phyloP scores from a whole-genome alignment of 1,140 invertebrate genomes.

The Aleiodes sp. region DNA sequence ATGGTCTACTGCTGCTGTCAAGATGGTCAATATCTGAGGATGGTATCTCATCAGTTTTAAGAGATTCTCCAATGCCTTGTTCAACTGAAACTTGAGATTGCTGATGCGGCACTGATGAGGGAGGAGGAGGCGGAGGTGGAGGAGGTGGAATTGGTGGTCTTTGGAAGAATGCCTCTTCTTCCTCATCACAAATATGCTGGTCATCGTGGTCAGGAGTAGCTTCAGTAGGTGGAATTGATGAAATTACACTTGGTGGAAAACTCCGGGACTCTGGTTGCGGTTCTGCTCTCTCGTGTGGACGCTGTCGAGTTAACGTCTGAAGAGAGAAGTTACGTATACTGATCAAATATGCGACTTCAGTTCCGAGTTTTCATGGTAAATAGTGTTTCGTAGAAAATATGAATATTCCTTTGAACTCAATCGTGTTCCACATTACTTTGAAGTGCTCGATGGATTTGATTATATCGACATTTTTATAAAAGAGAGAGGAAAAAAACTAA shows the following conservation, averaged over 20 bases:
- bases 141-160: conserved; percentile 45
- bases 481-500: no score
- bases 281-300: conserved; percentile 51
- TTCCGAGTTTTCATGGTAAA: no score
- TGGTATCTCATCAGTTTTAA: conserved; percentile 44
- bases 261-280: conserved; percentile 57
- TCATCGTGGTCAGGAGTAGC: conserved; percentile 32
- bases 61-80: conserved; percentile 32
- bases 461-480: no score
- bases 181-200: conserved; percentile 41
- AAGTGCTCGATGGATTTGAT: no score
- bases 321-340: conserved; percentile 31
- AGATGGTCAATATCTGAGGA: conserved; percentile 30
- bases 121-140: conserved; percentile 35
- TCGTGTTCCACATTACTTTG: no score
- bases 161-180: conserved; percentile 61
- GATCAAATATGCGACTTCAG: no score
- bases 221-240: conserved; percentile 41
- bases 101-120: conserved; percentile 31
- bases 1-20: conserved; percentile 21
- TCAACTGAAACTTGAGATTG: conserved; percentile 49
- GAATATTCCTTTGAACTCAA: no score
- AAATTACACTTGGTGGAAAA: conserved; percentile 58
- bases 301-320: conserved; percentile 54
- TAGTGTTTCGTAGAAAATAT: no score